Evolutionary conservation across 2,888 invertebrate species (phyloP).

Genomic region (Ophion obscuratus): DNA sequence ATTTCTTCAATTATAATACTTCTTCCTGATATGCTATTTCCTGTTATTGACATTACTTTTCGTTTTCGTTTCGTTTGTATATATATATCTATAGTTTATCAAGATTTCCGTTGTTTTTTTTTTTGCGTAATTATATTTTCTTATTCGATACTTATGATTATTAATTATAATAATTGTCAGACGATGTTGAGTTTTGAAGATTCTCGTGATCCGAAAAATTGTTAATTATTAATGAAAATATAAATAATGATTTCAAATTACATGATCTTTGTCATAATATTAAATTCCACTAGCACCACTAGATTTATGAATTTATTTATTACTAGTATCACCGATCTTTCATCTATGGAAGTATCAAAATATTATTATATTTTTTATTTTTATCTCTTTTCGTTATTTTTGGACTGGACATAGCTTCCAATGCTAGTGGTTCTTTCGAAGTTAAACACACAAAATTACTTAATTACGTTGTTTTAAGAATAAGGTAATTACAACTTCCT

Average conservation of each 20-base stretch:
- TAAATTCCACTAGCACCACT: no score
- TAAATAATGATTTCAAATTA: not conserved
- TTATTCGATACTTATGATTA: no score
- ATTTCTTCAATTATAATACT: constrained; percentile 49
- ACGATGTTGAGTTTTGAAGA: not conserved
- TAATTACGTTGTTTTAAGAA: no score
- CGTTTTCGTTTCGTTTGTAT: not conserved
- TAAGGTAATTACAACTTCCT: not conserved
- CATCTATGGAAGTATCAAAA: no score
- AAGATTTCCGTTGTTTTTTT: not conserved
- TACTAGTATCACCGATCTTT: not conserved
- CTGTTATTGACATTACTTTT: constrained; percentile 40
- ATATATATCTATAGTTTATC: not conserved
- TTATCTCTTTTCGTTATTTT: not conserved
- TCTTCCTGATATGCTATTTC: constrained; percentile 33
- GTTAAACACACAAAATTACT: no score
- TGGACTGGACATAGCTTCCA: not conserved
- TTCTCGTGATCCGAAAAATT: not conserved
- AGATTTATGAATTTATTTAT: not conserved
- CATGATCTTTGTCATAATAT: not conserved
- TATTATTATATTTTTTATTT: no score
- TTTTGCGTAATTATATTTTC: not conserved
- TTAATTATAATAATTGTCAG: not conserved
- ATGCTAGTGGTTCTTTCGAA: no score
- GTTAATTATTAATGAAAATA: not conserved